Base-by-base conservation (phyloP, 2,113 vertebrate genomes). In the Amblyopsis rosae region DNA sequence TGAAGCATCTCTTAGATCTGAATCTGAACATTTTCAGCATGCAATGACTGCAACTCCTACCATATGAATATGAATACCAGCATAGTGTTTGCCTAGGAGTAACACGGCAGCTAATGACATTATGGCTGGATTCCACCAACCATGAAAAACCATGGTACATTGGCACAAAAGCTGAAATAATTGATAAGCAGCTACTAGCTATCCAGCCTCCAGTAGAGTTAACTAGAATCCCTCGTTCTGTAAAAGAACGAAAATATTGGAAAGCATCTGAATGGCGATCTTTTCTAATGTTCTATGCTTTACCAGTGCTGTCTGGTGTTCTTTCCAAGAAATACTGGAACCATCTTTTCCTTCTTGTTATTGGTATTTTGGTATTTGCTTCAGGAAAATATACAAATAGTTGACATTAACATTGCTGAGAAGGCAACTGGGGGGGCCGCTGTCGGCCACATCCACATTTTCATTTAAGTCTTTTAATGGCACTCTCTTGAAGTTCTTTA, bases 401-500 rank as follows among this genome's bases (percentile, higher is more conserved):
- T 1, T 26, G 64, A 72, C 61, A 26, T 70, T 19, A n/a, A 79
- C 41, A 13, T 69, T 16, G 65, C 69, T 26, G 76, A 82, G 45
- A 32, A 16, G 62, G 68, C 69, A 10, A n/a, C n/a, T n/a, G n/a
- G n/a, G n/a, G n/a, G n/a, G n/a, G 1, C 41, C 62, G 15, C 49
- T 77, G 19, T 59, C 19, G 75, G 60, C 67, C 51, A 75, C 72
- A 57, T 75, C 59, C 35, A 75, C 59, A 32, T 82, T 65, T 72
- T 68, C 68, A 16, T 80, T 76, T 67, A 68, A 76, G 45, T 75
- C 60, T 51, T 77, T 77, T 60, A 72, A 77, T 60, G 76, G 66
- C 32, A 74, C 54, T 12, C 62, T 74, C 6, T 50, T 67, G 6
- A 67, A 61, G n/a, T 75, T 64, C 49, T 72, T 76, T 51, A 67